phyloP scores from a whole-genome alignment of 2,888 invertebrate genomes.

The Pegoplata infirma region DNA sequence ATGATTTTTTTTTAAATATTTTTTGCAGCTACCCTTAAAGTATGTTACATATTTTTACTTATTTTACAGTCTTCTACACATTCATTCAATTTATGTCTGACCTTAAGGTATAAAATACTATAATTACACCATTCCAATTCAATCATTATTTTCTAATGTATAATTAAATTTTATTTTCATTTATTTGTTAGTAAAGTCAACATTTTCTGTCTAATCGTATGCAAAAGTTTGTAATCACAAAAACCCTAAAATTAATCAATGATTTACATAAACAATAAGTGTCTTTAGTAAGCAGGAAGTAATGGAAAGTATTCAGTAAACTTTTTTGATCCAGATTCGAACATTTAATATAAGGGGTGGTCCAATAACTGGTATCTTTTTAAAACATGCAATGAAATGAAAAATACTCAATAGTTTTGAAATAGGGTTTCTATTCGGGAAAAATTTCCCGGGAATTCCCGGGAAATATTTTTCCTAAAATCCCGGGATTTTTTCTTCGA shows the following conservation, averaged over 20 bases:
- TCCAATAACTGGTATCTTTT: too few relatives aligned
- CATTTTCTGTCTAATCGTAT: constrained; percentile 66
- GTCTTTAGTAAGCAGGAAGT: constrained; percentile 59
- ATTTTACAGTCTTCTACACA: neutral
- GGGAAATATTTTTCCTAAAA: too few relatives aligned
- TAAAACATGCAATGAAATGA: too few relatives aligned
- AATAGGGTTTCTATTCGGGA: too few relatives aligned
- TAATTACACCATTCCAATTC: constrained; percentile 2
- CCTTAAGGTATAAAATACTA: constrained; percentile 19
- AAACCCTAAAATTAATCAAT: constrained; percentile 72
- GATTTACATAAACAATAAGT: constrained; percentile 74
- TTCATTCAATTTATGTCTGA: constrained; percentile 40
- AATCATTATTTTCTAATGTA: neutral
- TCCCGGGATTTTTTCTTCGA: too few relatives aligned
- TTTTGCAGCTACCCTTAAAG: too few relatives aligned
- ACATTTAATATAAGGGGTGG: too few relatives aligned
- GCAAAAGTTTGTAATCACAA: constrained; percentile 66
- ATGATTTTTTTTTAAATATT: neutral
- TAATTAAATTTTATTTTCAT: neutral
- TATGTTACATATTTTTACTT: neutral
- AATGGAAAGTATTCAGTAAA: neutral
- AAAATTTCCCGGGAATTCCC: too few relatives aligned
- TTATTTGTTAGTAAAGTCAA: neutral
- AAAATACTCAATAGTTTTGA: too few relatives aligned
- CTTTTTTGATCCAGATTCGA: neutral